These are phyloP conservation scores for Porites cylindrica DNA, from an alignment of 92 coral and sea anemone species.

Conservation along the genomic window DNA sequence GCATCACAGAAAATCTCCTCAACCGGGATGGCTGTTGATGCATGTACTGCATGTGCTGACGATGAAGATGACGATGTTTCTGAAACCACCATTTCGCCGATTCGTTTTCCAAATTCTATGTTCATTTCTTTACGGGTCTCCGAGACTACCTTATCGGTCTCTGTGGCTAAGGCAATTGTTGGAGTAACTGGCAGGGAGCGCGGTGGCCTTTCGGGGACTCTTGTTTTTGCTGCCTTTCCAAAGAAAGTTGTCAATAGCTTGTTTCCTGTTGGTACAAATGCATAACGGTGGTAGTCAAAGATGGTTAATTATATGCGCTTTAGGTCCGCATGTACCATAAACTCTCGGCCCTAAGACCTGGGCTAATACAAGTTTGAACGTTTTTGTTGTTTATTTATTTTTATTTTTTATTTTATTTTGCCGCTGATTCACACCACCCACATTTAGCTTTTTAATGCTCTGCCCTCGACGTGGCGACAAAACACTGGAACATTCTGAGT, in stretches of 20 bases:
- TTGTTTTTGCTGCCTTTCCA: background rate
- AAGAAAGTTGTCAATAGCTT: background rate
- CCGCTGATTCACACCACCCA: constrained; percentile 12
- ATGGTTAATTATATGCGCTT: background rate
- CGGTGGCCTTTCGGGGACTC: background rate
- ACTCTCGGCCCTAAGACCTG: background rate
- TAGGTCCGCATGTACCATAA: background rate
- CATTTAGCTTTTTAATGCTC: background rate
- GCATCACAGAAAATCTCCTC: background rate
- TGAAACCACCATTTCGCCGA: too few relatives aligned
- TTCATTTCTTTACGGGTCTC: too few relatives aligned
- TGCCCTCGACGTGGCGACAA: background rate
- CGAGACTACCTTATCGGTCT: background rate
- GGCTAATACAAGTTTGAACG: too few relatives aligned
- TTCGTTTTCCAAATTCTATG: too few relatives aligned
- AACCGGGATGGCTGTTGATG: background rate
- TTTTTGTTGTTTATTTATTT: background rate
- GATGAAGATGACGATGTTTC: too few relatives aligned
- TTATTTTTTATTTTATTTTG: constrained; percentile 9
- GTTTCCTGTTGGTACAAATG: background rate
- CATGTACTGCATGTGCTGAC: too few relatives aligned
- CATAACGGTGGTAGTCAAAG: background rate
- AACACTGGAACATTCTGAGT: constrained; percentile 7
- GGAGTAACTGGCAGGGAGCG: constrained; percentile 4
- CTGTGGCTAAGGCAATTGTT: constrained; percentile 12